Evolutionary conservation across 2,113 vertebrate species (phyloP), one percentile per base, ranked within the genome.

Genomic region (Panurus biarmicus): DNA sequence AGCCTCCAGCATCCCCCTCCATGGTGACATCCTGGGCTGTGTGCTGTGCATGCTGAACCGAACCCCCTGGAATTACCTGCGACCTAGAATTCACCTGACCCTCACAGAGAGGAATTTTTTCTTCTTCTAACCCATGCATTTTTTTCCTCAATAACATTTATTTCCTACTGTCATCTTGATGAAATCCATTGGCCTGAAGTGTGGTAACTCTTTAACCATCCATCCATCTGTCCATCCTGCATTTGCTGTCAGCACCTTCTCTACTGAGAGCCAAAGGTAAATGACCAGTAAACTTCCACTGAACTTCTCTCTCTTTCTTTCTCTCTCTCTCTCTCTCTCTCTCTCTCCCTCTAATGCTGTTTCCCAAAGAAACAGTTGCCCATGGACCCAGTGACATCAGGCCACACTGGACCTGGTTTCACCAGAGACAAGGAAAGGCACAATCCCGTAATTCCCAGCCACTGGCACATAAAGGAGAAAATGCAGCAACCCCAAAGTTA

Each of bases 381-480:
- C 7, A 2, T 1, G 29, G 22, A 38, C 16, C 26, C 5, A 22
- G 38, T 11, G 21, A 14, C 11, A 31, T 14, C 40, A 36, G 48
- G 35, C 51, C 35, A 36, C 9, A 5, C 11, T 0, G 1, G 15
- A 38, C 10, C 62, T 7, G 4, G 28, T 28, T 56, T n/a, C 40
- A n/a, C 47, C 4, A 1, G 48, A 5, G 18, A 33, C 4, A 5
- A n/a, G 78, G 66, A 44, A 7, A 7, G 60, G 31, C 70, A 29
- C 35, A 25, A 12, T 11, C 35, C 40, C 0, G 0, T 6, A 7
- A 38, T 31, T 69, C 56, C 58, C 10, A 0, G 14, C 6, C 1
- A 0, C 36, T 4, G 21, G 50, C 33, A 36, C 2, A 0, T 8
- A 11, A 35, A n/a, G 10, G 42, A 26, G n/a, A 47, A 56, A 29